A percentile compares a stretch with the other conserved stretches of the same genome.
phyloP scores from a whole-genome alignment of 2,797 vertebrate species.

The Aphelocoma californica region DNA sequence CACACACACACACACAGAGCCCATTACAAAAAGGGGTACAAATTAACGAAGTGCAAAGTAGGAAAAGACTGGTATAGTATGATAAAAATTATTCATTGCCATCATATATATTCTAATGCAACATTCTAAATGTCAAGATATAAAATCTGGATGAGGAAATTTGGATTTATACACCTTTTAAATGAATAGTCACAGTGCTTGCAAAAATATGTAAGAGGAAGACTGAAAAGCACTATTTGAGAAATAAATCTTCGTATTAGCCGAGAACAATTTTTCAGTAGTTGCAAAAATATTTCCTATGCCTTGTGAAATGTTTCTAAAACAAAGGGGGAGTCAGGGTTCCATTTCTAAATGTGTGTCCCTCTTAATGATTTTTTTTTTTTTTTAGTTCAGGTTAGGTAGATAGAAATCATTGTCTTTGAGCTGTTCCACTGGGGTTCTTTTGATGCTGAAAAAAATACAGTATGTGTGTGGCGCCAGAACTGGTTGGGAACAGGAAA shows the following conservation, averaged over 20 bases:
- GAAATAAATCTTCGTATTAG: not conserved
- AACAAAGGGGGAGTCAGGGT: not conserved
- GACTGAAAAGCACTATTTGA: not conserved
- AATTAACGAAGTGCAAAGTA: not conserved
- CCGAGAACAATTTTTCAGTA: not conserved
- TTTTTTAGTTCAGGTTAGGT: not conserved
- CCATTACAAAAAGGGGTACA: not conserved
- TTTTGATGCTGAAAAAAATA: not conserved
- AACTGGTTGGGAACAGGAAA: constrained; percentile 67
- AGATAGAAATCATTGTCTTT: not conserved
- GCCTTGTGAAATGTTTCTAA: not conserved
- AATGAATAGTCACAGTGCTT: not conserved
- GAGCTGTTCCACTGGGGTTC: not conserved
- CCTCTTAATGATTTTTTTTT: not conserved
- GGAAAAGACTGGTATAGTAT: not conserved
- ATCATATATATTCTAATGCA: not conserved
- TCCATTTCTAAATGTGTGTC: not conserved
- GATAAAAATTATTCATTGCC: not conserved
- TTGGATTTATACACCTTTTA: not conserved
- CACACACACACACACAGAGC: not conserved
- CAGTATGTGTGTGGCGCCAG: constrained; percentile 51
- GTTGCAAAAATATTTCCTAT: not conserved
- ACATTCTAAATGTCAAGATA: not conserved
- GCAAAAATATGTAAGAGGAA: not conserved
- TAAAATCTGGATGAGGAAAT: not conserved